These are phyloP conservation scores for Oncorhynchus clarkii DNA, from an alignment of 2,113 vertebrate species.

Conservation along the genomic window DNA sequence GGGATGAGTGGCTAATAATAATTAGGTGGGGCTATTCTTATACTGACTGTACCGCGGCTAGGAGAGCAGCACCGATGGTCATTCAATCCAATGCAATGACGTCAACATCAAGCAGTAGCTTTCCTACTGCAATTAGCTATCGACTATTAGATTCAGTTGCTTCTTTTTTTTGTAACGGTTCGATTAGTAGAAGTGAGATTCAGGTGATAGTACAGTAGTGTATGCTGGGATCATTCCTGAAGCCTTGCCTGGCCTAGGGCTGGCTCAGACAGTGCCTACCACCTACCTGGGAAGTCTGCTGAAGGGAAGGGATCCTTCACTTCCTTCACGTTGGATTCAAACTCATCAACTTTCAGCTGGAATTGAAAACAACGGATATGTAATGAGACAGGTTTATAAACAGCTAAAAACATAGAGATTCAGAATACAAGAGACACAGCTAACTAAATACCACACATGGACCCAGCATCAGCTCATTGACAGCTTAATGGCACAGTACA, in stretches of 20 bases:
- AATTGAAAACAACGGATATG: conserved; percentile 13
- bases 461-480: background rate
- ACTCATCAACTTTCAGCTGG: conserved; percentile 95
- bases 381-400: background rate
- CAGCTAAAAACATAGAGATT: background rate
- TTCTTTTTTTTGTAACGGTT: background rate
- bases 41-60: conserved; percentile 49
- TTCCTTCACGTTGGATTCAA: conserved; percentile 97
- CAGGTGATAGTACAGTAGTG: no score
- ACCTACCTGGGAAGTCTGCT: conserved; percentile 93
- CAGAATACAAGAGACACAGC: background rate
- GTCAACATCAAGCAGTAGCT: conserved; percentile 5
- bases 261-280: background rate
- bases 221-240: no score
- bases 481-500: background rate
- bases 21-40: conserved; percentile 48
- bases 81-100: conserved; percentile 27
- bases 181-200: no score
- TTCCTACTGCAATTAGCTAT: background rate
- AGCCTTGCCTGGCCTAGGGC: no score
- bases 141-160: background rate
- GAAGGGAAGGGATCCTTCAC: conserved; percentile 97
- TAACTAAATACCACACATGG: no score
- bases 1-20: conserved; percentile 43
- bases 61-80: conserved; percentile 24